Percentiles rank a stretch among this genome's conserved stretches.
Conservation (phyloP, 2,113 vertebrate species). For the rat (Rattus norvegicus) region DNA sequence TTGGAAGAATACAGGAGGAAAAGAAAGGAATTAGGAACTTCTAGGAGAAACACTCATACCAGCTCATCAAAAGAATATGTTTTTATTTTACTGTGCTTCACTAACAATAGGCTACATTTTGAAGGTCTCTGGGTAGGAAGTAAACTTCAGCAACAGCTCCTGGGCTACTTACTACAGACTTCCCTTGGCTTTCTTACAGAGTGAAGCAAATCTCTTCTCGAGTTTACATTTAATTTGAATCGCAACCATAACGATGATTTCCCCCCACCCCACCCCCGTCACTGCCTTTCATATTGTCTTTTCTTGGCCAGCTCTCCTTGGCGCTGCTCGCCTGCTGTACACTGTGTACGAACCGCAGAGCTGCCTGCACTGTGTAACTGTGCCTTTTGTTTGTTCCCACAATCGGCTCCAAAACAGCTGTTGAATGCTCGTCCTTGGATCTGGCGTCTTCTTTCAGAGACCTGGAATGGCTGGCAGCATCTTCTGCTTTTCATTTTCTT, state of each 20-base stretch:
- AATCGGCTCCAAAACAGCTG: conserved; percentile 77
- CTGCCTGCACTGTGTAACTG: conserved; percentile 70
- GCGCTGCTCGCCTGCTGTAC: conserved; percentile 61
- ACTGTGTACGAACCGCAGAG: conserved; percentile 58
- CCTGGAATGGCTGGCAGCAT: conserved; percentile 63
- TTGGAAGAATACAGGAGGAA: not conserved
- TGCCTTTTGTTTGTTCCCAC: conserved; percentile 72
- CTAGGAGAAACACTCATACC: conserved; percentile 20
- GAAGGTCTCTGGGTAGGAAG: conserved; percentile 40
- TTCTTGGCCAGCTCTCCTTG: conserved; percentile 76
- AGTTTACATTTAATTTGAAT: conserved; percentile 75
- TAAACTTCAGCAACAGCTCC: conserved; percentile 3
- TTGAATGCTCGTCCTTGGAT: conserved; percentile 70
- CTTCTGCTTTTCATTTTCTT: conserved; percentile 72
- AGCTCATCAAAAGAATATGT: conserved; percentile 52
- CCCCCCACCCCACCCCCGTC: not conserved
- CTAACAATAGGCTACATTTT: conserved; percentile 34
- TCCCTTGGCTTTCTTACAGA: conserved; percentile 57
- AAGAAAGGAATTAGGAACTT: not conserved
- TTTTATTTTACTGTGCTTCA: conserved; percentile 44
- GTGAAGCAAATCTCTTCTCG: conserved; percentile 69
- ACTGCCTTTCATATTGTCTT: conserved; percentile 42
- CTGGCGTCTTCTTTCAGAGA: conserved; percentile 70
- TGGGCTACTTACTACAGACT: conserved; percentile 32
- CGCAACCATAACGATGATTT: conserved; percentile 71